Conservation (phyloP, 2,888 invertebrate genomes). For the Parnassius apollo region DNA sequence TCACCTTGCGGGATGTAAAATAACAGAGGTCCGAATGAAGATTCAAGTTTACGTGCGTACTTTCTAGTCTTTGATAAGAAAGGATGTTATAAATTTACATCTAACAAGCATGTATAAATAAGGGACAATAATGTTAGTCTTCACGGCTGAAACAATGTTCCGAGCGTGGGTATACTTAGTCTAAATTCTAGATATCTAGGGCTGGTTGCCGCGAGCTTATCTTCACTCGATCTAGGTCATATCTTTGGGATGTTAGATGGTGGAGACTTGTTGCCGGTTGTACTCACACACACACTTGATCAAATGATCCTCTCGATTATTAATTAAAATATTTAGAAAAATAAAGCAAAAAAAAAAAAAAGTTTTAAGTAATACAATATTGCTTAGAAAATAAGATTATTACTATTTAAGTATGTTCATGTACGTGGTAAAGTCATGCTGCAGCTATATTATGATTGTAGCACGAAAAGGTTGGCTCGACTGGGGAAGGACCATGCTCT, state of each 20-base stretch:
- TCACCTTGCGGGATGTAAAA: no score
- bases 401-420: no score
- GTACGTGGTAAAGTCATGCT: no score
- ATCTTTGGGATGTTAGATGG: constrained; percentile 34
- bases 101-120: constrained; percentile 23
- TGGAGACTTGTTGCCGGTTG: constrained; percentile 19
- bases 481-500: no score
- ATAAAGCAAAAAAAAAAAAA: neutral
- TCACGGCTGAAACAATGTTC: constrained; percentile 18
- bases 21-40: no score
- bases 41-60: neutral
- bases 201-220: constrained; percentile 34
- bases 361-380: no score
- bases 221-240: constrained; percentile 37
- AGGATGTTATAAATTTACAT: neutral
- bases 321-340: neutral
- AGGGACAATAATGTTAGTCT: constrained; percentile 17
- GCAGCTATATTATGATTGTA: no score
- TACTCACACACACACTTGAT: no score
- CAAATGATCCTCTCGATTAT: neutral
- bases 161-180: constrained; percentile 29
- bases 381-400: no score
- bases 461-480: no score
- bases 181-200: constrained; percentile 37
- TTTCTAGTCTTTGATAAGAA: constrained; percentile 11